Evolutionary conservation across 2,113 vertebrate genomes (phyloP).

Genomic region (Protobothrops flavoviridis): DNA sequence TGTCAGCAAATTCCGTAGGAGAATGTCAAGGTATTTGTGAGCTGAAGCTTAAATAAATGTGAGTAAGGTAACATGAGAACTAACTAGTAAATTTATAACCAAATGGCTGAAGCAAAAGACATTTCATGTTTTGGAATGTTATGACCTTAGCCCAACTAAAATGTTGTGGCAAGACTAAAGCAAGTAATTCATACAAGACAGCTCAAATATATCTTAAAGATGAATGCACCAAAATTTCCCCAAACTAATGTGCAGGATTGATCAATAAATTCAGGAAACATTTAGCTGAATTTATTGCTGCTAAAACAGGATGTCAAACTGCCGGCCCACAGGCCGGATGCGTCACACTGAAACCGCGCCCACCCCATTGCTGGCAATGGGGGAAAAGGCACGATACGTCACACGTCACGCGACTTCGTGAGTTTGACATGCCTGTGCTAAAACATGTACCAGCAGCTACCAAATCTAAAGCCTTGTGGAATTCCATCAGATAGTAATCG

Average conservation of each 20-base stretch:
- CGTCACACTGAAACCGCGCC: no score
- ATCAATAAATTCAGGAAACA: background rate
- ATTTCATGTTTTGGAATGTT: background rate
- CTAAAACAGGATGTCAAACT: background rate
- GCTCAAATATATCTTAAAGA: background rate
- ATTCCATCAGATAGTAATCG: background rate
- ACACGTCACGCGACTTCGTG: no score
- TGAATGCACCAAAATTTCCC: background rate
- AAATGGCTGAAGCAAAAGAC: background rate
- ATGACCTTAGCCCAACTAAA: background rate
- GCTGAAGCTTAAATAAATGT: background rate
- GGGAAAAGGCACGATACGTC: no score
- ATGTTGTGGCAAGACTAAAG: background rate
- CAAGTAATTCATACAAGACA: background rate
- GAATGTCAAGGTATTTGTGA: background rate
- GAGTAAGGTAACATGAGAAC: background rate
- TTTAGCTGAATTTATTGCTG: background rate
- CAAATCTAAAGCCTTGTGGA: background rate
- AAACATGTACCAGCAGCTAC: background rate
- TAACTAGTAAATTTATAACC: background rate
- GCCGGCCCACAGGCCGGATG: no score
- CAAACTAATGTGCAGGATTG: background rate
- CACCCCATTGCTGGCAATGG: no score
- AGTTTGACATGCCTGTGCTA: background rate
- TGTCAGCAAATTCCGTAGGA: background rate